Base-by-base conservation (phyloP, 2,797 vertebrate species). In the Podarcis lilfordi region DNA sequence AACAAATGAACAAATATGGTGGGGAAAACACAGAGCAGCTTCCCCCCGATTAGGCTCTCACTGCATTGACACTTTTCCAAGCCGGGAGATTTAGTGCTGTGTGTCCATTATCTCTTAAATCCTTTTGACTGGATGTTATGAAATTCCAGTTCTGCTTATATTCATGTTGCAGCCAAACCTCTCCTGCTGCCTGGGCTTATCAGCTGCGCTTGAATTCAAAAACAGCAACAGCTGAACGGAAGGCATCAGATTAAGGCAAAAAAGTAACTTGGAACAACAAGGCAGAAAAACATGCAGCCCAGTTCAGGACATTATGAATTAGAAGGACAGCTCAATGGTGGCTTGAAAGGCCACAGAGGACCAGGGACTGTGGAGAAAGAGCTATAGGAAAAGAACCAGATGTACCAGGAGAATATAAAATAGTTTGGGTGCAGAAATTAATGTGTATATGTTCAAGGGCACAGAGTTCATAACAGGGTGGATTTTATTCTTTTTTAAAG, bases 61-160 rank as follows among this genome's bases (percentile, higher is more conserved):
- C 25, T 75, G 77, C 77, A 80, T 66, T 85, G 88, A 84, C 77
- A 75, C 37, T 71, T 89, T 89, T 85, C 77, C 77, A 85, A 89
- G 77, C 5, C 27, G 45, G 32, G 45, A 84, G 87, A 79, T 88
- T 84, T 80, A 89, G 68, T 80, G 29, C 59, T 74, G 55, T 80
- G n/a, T 85, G 77, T 50, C 77, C n/a, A 89, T 80, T 89, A 80
- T 85, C 77, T 50, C 69, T 37, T 89, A 89, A 85, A 80, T 85
- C 88, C 78, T 84, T 85, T 89, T 89, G 83, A 89, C 78, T 85
- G 40, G 55, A 80, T 80, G 77, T 89, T 89, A 85, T 85, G 83
- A 85, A 85, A 85, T 89, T 85, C 82, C 43, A 43, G 69, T 37
- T 80, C 69, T 85, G 82, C 88, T 89, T 80, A 80, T 89, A 74